These are phyloP conservation scores for Tachina fera DNA, from an alignment of 2,888 invertebrate genomes.

Conservation along the genomic window DNA sequence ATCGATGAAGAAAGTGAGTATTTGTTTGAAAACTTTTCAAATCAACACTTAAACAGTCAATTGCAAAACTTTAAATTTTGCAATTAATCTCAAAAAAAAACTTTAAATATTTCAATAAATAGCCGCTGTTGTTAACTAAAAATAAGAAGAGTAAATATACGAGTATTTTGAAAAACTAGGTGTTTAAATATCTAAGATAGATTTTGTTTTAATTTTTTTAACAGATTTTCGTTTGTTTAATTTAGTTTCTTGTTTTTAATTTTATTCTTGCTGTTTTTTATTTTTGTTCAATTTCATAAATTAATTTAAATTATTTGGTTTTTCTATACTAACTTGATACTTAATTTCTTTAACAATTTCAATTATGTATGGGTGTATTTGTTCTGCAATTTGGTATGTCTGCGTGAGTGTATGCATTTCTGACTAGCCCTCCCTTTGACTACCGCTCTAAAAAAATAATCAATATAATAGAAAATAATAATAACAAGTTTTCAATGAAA, in stretches of 20 bases:
- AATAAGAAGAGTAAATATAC: background rate
- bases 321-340: background rate
- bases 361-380: background rate
- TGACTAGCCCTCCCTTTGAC: background rate
- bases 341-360: background rate
- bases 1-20: constrained; percentile 92
- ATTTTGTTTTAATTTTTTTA: background rate
- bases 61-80: background rate
- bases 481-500: constrained; percentile 3
- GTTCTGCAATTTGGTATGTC: background rate
- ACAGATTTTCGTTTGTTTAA: constrained; percentile 60
- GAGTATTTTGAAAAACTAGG: background rate
- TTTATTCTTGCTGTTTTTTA: background rate
- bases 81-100: background rate
- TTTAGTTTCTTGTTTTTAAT: background rate
- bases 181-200: background rate
- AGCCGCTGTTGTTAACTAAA: constrained; percentile 14
- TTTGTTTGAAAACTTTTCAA: constrained; percentile 51
- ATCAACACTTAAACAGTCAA: background rate
- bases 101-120: constrained; percentile 15
- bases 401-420: constrained; percentile 15
- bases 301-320: background rate
- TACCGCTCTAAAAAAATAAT: constrained; percentile 53
- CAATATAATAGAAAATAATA: constrained; percentile 14
- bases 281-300: background rate